Percentiles rank a stretch among this genome's conserved stretches.
Conservation (phyloP, 2,888 invertebrate genomes). For the Luperina testacea region DNA sequence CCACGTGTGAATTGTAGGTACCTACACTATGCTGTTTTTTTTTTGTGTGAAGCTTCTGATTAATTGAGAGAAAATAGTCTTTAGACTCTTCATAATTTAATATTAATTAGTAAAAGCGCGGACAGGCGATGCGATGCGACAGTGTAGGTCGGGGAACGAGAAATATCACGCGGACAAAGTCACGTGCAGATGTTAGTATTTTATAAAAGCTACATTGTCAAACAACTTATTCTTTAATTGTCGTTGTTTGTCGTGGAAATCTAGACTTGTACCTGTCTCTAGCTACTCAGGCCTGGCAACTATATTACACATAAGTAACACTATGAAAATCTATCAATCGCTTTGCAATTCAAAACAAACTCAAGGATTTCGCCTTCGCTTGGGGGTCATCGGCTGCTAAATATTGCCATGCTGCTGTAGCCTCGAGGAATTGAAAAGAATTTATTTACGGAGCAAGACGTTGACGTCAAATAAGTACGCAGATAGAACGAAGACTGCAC, state of each 20-base stretch:
- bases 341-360: constrained; percentile 70
- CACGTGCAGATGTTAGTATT: not conserved
- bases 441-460: constrained; percentile 18
- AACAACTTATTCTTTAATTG: not conserved
- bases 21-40: too few species aligned
- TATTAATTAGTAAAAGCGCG: too few species aligned
- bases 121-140: not conserved
- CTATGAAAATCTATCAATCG: constrained; percentile 52
- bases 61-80: too few species aligned
- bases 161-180: not conserved
- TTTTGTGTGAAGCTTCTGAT: not conserved
- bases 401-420: constrained; percentile 29
- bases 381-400: constrained; percentile 70
- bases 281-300: constrained; percentile 16
- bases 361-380: constrained; percentile 69
- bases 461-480: constrained; percentile 6
- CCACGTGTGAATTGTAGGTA: too few species aligned
- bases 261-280: constrained; percentile 27
- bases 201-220: not conserved
- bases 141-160: not conserved
- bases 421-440: constrained; percentile 24
- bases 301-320: constrained; percentile 6
- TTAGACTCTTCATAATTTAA: too few species aligned
- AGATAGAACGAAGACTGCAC: constrained; percentile 6
- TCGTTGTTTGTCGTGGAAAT: not conserved